phyloP scores from a whole-genome alignment of 2,888 invertebrate species.

The Gandaritis pyraliata region DNA sequence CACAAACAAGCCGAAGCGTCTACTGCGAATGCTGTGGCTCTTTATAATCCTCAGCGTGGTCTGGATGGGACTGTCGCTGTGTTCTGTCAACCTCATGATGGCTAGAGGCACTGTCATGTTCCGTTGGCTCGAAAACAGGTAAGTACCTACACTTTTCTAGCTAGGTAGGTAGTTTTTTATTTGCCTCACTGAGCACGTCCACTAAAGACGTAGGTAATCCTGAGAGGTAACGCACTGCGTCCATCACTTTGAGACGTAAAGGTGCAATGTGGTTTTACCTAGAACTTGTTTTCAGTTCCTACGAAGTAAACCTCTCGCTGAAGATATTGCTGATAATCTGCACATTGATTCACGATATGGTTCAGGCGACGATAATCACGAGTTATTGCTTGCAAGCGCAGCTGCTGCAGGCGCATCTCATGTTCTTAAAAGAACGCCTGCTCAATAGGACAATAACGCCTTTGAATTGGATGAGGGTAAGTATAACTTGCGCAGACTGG shows the following conservation, averaged over 20 bases:
- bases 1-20: constrained; percentile 86
- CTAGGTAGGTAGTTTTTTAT: no score
- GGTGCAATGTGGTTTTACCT: neutral
- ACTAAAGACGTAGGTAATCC: no score
- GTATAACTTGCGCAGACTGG: constrained; percentile 21
- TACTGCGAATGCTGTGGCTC: constrained; percentile 89
- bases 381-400: constrained; percentile 94
- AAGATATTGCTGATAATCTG: constrained; percentile 87
- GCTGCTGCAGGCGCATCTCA: constrained; percentile 89
- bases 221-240: no score
- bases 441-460: constrained; percentile 89
- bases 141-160: neutral
- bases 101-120: constrained; percentile 85
- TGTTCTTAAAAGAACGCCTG: constrained; percentile 88
- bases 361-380: constrained; percentile 92
- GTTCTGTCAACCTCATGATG: constrained; percentile 87
- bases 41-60: constrained; percentile 88
- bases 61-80: constrained; percentile 88
- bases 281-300: constrained; percentile 69
- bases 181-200: no score
- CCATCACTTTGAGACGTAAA: no score
- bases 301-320: constrained; percentile 72
- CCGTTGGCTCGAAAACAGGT: constrained; percentile 87
- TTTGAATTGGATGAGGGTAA: constrained; percentile 91
- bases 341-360: constrained; percentile 91